phyloP scores from a whole-genome alignment of 2,888 invertebrate species.

The Hemaris fuciformis region DNA sequence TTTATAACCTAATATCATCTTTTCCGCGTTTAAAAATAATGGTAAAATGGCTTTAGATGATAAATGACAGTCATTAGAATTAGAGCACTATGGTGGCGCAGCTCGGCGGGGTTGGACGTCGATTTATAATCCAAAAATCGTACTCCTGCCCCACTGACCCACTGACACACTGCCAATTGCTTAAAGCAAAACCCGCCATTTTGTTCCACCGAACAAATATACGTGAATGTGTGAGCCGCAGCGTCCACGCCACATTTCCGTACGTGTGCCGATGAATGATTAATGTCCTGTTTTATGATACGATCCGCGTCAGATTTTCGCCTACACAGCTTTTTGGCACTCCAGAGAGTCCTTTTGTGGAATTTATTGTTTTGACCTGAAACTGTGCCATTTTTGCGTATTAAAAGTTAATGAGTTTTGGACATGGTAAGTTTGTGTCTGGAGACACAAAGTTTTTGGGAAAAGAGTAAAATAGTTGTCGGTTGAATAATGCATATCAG shows the following conservation, averaged over 20 bases:
- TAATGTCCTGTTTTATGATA: slow-evolving; percentile 37
- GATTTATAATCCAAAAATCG: slow-evolving; percentile 41
- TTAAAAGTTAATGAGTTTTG: not conserved
- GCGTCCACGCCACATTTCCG: slow-evolving; percentile 36
- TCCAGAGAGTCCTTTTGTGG: slow-evolving; percentile 24
- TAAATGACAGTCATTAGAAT: not conserved
- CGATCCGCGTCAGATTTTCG: slow-evolving; percentile 28
- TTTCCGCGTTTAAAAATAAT: too few relatives aligned
- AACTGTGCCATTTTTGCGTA: not conserved
- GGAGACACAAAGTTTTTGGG: not conserved
- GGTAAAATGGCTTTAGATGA: not conserved
- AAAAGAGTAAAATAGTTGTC: not conserved
- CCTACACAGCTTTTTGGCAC: slow-evolving; percentile 6
- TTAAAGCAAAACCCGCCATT: slow-evolving; percentile 53
- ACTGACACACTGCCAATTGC: slow-evolving; percentile 54
- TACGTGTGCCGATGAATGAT: slow-evolving; percentile 42
- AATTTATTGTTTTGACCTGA: slow-evolving; percentile 31
- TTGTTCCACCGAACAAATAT: slow-evolving; percentile 59
- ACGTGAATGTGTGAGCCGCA: slow-evolving; percentile 54
- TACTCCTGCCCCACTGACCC: slow-evolving; percentile 68
- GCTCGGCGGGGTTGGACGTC: slow-evolving; percentile 18
- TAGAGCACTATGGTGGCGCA: not conserved
- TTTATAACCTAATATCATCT: not conserved
- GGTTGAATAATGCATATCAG: not conserved
- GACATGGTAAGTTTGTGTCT: not conserved